Conservation (phyloP, 2,113 vertebrate genomes). For the Oreochromis niloticus region DNA sequence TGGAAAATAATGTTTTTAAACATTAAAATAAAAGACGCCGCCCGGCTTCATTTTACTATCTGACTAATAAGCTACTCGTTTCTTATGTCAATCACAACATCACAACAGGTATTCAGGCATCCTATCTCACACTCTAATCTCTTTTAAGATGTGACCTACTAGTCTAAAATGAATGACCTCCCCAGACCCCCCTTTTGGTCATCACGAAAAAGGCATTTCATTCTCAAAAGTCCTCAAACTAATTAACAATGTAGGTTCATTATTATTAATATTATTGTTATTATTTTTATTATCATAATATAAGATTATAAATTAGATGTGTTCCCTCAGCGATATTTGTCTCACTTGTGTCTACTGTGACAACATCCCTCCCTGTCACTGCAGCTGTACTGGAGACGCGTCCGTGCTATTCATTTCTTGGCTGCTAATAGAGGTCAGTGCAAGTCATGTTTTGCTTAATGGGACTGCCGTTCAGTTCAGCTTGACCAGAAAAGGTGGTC, state of each 20-base stretch:
- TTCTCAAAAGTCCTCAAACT: slow-evolving; percentile 9
- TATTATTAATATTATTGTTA: background rate
- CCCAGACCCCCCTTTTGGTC: background rate
- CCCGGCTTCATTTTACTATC: slow-evolving; percentile 15
- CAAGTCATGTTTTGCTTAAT: slow-evolving; percentile 21
- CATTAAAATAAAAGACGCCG: background rate
- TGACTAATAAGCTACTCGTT: slow-evolving; percentile 28
- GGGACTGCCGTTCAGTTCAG: background rate
- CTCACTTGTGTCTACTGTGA: slow-evolving; percentile 7
- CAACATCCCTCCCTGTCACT: background rate
- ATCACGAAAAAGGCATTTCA: slow-evolving; percentile 10
- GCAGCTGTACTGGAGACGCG: background rate
- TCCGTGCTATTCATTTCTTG: slow-evolving; percentile 4
- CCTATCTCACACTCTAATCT: slow-evolving; percentile 16
- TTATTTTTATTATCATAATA: background rate
- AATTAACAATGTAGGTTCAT: slow-evolving; percentile 15
- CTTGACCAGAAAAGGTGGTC: slow-evolving; percentile 2
- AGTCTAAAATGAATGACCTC: background rate
- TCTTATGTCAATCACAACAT: slow-evolving; percentile 43
- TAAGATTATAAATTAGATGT: slow-evolving; percentile 16
- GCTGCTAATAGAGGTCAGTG: slow-evolving; percentile 27
- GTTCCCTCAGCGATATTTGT: background rate
- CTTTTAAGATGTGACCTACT: slow-evolving; percentile 10
- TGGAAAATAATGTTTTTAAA: background rate
- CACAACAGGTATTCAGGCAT: slow-evolving; percentile 34